phyloP scores from a whole-genome alignment of 1,140 invertebrate species.

The Calephelis virginiensis region DNA sequence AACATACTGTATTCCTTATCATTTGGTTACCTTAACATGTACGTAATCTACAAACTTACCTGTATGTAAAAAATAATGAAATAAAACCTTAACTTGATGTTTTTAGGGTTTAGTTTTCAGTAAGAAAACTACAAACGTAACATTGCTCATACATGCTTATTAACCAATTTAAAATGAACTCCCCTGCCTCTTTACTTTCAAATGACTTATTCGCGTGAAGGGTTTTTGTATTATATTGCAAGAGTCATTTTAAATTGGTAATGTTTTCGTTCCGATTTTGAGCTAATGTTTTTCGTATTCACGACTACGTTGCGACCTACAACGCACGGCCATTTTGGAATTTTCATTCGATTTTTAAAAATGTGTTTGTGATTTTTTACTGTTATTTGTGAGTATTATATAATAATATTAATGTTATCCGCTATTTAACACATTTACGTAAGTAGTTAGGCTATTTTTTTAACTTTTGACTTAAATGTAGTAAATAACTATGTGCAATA shows the following conservation, averaged over 20 bases:
- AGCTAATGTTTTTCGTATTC: slow-evolving; percentile 19
- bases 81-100: not conserved
- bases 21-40: slow-evolving; percentile 15
- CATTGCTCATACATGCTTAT: not conserved
- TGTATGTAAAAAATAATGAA: not conserved
- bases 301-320: slow-evolving; percentile 10
- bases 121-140: not conserved
- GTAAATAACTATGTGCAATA: not conserved
- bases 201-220: slow-evolving; percentile 9
- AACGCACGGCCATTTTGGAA: slow-evolving; percentile 13
- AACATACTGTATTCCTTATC: slow-evolving; percentile 7
- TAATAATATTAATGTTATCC: not conserved
- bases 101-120: not conserved
- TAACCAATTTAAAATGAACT: slow-evolving; percentile 11
- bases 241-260: slow-evolving; percentile 13
- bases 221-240: slow-evolving; percentile 11
- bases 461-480: not conserved
- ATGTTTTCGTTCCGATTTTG: slow-evolving; percentile 14
- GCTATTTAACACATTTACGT: not conserved
- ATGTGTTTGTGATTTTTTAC: slow-evolving; percentile 12
- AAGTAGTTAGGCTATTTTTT: not conserved
- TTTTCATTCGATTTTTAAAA: slow-evolving; percentile 16
- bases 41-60: slow-evolving; percentile 14
- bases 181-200: slow-evolving; percentile 14
- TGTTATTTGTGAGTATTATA: slow-evolving; percentile 7